phyloP scores from a whole-genome alignment of 64 coral and sea anemone species.

The Pachyseris speciosa region DNA sequence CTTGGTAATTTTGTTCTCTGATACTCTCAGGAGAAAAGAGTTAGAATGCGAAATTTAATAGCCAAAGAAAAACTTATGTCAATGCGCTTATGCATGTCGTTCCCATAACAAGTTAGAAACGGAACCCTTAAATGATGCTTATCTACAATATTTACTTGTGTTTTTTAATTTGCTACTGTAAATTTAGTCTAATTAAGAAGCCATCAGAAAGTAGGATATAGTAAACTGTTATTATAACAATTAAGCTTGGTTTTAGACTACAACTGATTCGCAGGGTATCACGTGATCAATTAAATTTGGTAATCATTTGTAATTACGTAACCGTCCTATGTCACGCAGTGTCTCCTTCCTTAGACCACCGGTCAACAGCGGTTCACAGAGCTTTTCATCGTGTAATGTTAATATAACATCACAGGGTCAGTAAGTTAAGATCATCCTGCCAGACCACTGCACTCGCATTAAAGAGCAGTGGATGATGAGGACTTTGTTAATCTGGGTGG shows the following conservation, averaged over 20 bases:
- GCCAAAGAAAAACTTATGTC: not conserved
- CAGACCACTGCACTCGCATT: not conserved
- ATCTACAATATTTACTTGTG: not conserved
- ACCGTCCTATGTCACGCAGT: not conserved
- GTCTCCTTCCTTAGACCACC: not conserved
- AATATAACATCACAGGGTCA: no score
- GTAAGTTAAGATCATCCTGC: not conserved
- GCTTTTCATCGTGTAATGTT: no score
- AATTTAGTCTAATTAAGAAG: not conserved
- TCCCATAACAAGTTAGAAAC: not conserved
- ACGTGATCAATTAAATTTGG: not conserved
- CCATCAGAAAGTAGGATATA: not conserved
- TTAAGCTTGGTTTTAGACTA: not conserved
- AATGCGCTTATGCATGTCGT: not conserved
- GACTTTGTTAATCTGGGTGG: not conserved
- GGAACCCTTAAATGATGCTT: not conserved
- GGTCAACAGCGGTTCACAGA: slow-evolving; percentile 1
- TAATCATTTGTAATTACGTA: not conserved
- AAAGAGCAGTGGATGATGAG: slow-evolving; percentile 12
- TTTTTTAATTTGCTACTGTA: no score
- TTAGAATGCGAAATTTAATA: no score
- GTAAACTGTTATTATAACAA: not conserved
- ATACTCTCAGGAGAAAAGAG: not conserved
- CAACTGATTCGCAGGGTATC: not conserved
- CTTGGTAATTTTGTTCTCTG: not conserved